Evolutionary conservation across 2,113 vertebrate genomes (phyloP), one percentile per base, ranked within the genome.

Genomic region (Takifugu flavidus): DNA sequence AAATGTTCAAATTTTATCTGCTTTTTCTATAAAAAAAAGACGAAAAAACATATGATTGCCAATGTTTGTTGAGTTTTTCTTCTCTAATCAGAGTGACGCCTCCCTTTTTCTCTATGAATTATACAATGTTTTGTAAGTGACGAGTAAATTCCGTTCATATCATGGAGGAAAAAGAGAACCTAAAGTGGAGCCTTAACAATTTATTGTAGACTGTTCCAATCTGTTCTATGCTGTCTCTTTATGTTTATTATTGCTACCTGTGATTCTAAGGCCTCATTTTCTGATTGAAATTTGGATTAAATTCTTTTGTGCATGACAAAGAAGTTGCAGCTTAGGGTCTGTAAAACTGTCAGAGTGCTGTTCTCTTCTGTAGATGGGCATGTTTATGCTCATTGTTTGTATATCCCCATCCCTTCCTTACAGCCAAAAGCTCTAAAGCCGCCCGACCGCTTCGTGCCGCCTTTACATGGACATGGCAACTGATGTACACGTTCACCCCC

Each of bases 361-460:
- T 95, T 95, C 94, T 92, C 82, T 93, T 94, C 91, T 94, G 89
- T 95, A 92, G 92, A 96, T 94, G 94, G 94, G 95, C 95, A 94
- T 95, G 95, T 93, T 91, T 95, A 94, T 96, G 94, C 95, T 96
- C 95, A 97, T 94, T 95, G 87, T 97, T 92, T 96, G 94, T 96
- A 93, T 96, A 94, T 97, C 93, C 95, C 94, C 93, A 93, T 95
- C 95, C 95, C 95, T 98, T 97, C 95, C 94, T 98, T 98, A 97
- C 95, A 98, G 95, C 95, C 92, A 95, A 96, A 96, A 98, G 95
- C 94, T 95, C 95, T 94, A 96, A 96, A 93, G 95, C 95, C 91
- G 94, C 93, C 94, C 96, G 94, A 94, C 94, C 93, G 94, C 95
- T 97, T 91, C 93, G 95, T 93, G 92, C 94, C 85, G 92, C 94